A percentile compares a stretch with the other conserved stretches of the same genome.
Conservation (phyloP, 2,113 vertebrate genomes). For the Macrotis lagotis region DNA sequence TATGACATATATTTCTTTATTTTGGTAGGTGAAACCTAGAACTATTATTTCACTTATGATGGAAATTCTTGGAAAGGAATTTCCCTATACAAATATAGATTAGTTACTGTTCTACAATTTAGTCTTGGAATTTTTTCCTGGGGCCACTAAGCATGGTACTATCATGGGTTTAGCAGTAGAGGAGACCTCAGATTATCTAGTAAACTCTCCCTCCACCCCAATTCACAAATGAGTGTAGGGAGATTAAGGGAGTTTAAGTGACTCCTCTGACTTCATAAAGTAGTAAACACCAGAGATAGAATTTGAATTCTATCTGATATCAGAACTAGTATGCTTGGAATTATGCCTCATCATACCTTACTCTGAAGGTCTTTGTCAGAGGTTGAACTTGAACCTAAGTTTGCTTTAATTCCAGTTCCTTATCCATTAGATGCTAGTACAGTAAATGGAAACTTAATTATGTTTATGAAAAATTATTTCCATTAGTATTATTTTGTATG, state of each 20-base stretch:
- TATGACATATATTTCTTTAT: background rate
- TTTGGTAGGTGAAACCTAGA: background rate
- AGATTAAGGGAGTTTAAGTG: background rate
- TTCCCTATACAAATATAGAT: background rate
- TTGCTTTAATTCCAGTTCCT: background rate
- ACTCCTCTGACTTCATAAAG: background rate
- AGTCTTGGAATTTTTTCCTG: background rate
- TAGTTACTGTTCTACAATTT: background rate
- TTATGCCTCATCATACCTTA: background rate
- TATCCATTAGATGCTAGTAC: background rate
- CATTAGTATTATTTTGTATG: background rate
- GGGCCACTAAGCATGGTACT: background rate
- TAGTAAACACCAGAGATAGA: background rate
- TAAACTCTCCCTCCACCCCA: fast-evolving
- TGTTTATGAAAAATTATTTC: background rate
- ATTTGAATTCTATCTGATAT: background rate
- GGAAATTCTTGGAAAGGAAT: background rate
- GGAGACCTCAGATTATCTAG: background rate
- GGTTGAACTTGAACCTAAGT: background rate
- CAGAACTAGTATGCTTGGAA: background rate
- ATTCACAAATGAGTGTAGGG: background rate
- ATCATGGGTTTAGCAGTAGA: background rate
- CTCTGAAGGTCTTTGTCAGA: background rate
- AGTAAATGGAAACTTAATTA: background rate
- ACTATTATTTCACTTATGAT: background rate